Percentiles rank a stretch among this genome's conserved stretches.
Evolutionary conservation across 2,797 vertebrate species (phyloP).

Genomic region (Decapterus maruadsi): DNA sequence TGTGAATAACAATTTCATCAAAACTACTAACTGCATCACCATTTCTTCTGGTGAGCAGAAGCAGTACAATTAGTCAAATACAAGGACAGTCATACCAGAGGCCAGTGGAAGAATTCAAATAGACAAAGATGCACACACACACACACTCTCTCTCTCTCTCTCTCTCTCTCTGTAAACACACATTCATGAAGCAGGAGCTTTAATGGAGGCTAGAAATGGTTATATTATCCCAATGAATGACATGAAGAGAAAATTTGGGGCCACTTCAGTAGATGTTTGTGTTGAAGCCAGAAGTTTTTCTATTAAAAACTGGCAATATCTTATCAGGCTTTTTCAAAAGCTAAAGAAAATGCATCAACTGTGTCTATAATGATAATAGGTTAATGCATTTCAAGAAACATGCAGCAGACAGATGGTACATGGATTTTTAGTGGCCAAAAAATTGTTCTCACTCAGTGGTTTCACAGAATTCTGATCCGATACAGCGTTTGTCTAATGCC

Average conservation of each 20-base stretch:
- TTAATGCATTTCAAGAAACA: constrained; percentile 31
- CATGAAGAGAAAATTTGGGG: constrained; percentile 1
- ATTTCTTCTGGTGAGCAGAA: constrained; percentile 16
- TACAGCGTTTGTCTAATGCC: constrained; percentile 18
- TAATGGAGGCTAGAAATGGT: not conserved
- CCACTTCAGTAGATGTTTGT: constrained; percentile 5
- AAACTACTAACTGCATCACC: constrained; percentile 45
- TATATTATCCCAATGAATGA: constrained; percentile 7
- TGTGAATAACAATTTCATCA: constrained; percentile 57
- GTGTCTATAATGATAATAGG: constrained; percentile 24
- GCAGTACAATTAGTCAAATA: constrained; percentile 34
- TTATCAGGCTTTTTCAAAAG: constrained; percentile 7
- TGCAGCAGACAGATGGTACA: constrained; percentile 22
- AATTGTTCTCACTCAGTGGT: constrained; percentile 38
- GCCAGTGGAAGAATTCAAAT: constrained; percentile 55
- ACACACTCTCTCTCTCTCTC: constrained; percentile 7
- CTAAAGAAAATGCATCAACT: constrained; percentile 32
- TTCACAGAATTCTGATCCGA: constrained; percentile 31
- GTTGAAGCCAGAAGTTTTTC: not conserved
- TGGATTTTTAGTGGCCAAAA: constrained; percentile 19
- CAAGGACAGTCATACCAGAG: constrained; percentile 51
- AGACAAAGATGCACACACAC: constrained; percentile 28
- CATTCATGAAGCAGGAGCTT: constrained; percentile 48
- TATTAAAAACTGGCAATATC: not conserved
- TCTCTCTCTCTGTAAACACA: constrained; percentile 19